phyloP scores from a whole-genome alignment of 1,140 invertebrate genomes.

The Sminthurinus signatus region DNA sequence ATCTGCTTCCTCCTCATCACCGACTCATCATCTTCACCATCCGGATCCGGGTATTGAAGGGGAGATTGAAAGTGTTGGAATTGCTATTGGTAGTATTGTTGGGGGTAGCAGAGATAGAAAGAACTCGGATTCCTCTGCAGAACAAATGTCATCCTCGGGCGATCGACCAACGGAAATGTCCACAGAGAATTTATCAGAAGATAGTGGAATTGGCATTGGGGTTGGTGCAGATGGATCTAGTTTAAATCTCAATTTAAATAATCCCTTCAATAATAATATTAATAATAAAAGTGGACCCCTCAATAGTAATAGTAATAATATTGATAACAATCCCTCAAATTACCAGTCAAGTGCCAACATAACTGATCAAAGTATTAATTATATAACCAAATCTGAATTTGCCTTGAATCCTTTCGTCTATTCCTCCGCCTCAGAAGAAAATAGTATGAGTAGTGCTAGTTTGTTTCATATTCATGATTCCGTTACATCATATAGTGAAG shows the following conservation, averaged over 20 bases:
- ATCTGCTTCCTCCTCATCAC: no score
- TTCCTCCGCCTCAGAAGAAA: slow-evolving; percentile 27
- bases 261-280: slow-evolving; percentile 12
- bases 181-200: slow-evolving; percentile 37
- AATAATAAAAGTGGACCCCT: background rate
- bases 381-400: slow-evolving; percentile 36
- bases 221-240: slow-evolving; percentile 10
- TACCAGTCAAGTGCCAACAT: slow-evolving; percentile 20
- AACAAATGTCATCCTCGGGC: slow-evolving; percentile 16
- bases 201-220: slow-evolving; percentile 34
- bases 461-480: background rate
- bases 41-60: background rate
- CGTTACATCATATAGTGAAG: slow-evolving; percentile 3
- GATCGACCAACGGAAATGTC: slow-evolving; percentile 25
- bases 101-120: background rate
- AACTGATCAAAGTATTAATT: background rate
- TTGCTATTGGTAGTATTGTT: no score
- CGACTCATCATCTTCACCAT: no score
- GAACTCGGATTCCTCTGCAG: slow-evolving; percentile 23
- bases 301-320: background rate
- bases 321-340: slow-evolving; percentile 5
- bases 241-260: slow-evolving; percentile 11
- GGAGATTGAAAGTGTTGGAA: background rate
- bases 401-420: slow-evolving; percentile 40
- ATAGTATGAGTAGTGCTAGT: slow-evolving; percentile 21